Evolutionary conservation across 2,888 invertebrate species (phyloP), one percentile per base, ranked within the genome.

Genomic region (Platynereis dumerilii): DNA sequence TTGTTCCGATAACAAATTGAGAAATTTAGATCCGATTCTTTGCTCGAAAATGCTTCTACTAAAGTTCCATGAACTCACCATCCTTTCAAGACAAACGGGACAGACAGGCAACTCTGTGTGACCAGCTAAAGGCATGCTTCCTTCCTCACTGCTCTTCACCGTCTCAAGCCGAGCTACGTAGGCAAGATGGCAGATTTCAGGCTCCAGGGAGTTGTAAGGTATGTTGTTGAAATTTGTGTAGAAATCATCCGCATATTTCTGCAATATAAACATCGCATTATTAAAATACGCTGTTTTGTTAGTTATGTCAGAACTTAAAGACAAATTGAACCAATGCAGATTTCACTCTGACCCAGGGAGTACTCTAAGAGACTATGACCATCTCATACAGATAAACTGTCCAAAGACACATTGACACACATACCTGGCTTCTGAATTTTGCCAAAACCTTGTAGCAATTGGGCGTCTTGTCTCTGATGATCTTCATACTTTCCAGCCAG

Each of bases 381-480:
- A n/a, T n/a, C n/a, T n/a, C n/a, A n/a, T n/a, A n/a, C n/a, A n/a
- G n/a, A n/a, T n/a, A n/a, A n/a, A n/a, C n/a, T n/a, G n/a, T n/a
- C n/a, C n/a, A n/a, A n/a, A n/a, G n/a, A n/a, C n/a, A n/a, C n/a
- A n/a, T n/a, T n/a, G n/a, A n/a, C n/a, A n/a, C n/a, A n/a, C 34
- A 10, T 39, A 87, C 87, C 84, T 87, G 87, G 63, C 79, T 81
- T 69, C 84, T 85, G 77, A 90, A 96, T 87, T 94, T 96, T 44
- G 99, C 86, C 27, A 99, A 86, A 53, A 95, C 93, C 97, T 99
- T 98, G 80, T 97, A 99, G 82, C 96, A 96, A 85, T 98, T 97
- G 0, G 96, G 95, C 20, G 87, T 86, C 24, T 90, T 89, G 62
- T 94, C 94, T 26, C 96, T 87, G 56, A 99, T 89, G 58, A 99